phyloP scores from a whole-genome alignment of 2,888 invertebrate species.

The Caenorhabditis imperialis region DNA sequence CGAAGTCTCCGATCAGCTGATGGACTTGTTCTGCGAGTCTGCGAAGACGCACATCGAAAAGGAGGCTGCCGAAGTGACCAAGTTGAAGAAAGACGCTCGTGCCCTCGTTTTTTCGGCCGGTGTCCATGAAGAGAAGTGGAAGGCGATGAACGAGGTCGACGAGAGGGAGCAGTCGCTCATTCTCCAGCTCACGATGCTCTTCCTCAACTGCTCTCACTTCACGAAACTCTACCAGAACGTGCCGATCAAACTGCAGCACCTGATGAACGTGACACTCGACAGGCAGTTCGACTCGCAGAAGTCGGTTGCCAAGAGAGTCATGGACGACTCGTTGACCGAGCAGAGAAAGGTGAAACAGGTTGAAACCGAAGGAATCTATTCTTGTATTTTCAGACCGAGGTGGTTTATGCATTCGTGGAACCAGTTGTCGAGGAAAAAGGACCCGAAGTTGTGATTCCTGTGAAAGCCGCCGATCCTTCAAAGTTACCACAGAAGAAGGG shows the following conservation, averaged over 20 bases:
- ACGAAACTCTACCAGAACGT: slow-evolving; percentile 23
- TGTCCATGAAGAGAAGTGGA: slow-evolving; percentile 2
- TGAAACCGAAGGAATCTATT: not conserved
- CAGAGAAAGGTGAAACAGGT: slow-evolving; percentile 25
- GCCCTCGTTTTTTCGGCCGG: slow-evolving; percentile 19
- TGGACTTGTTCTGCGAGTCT: slow-evolving; percentile 34
- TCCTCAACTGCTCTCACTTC: slow-evolving; percentile 28
- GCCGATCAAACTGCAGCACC: slow-evolving; percentile 34
- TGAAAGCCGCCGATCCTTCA: slow-evolving; percentile 9
- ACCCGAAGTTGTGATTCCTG: slow-evolving; percentile 21
- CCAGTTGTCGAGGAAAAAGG: not conserved
- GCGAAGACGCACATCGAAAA: slow-evolving; percentile 30
- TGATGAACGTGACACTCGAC: slow-evolving; percentile 34
- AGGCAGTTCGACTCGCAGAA: slow-evolving; percentile 33
- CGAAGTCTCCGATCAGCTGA: slow-evolving; percentile 22
- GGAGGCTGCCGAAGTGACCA: slow-evolving; percentile 14
- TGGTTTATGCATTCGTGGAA: slow-evolving; percentile 34
- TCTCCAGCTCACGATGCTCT: slow-evolving; percentile 32
- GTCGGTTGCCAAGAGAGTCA: slow-evolving; percentile 11
- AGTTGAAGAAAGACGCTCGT: slow-evolving; percentile 1
- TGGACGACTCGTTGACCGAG: slow-evolving; percentile 43
- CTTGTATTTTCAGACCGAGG: slow-evolving; percentile 15
- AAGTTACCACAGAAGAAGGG: not conserved
- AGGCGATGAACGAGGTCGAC: slow-evolving; percentile 14
- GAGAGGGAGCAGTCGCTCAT: slow-evolving; percentile 23